Base-by-base conservation (phyloP, 2,888 invertebrate species). In the Dichetophora obliterata region DNA sequence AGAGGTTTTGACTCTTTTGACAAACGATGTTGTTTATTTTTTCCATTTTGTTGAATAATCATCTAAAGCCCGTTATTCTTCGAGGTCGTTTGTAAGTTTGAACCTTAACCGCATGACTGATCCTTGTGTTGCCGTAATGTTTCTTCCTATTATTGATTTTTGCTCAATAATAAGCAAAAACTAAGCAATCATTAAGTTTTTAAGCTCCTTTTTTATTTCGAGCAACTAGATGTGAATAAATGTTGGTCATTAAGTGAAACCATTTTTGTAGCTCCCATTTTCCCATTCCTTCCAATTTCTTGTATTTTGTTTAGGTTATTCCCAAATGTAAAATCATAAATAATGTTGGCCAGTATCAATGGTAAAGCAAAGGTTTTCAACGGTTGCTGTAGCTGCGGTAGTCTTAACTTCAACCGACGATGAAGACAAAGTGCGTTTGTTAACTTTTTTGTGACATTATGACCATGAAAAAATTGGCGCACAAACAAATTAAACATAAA, bases 1-100 rank as follows among this genome's bases (percentile, higher is more conserved):
- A 66, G 66, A 22, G 43, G 66, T 76, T 76, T 73, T 54, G 73
- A 66, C 73, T 73, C 31, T 77, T 77, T 73, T 69, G 84, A 85
- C 84, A 84, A 84, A 84, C 85, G 84, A 84, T 85, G 85, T 83
- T 85, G 85, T 85, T 84, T 85, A 84, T 84, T 85, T 85, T 85
- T 85, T 85, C 83, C 82, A 84, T 85, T 85, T 84, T 83, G 82
- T 80, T 83, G 85, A 82, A 80, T 82, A 80, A 80, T 43, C 43
- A 43, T 76, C 34, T 66, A 43, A 43, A 37, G 43, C 31, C n/a
- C n/a, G n/a, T n/a, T n/a, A n/a, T n/a, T 37, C 4, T 43, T 43
- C 11, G 43, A 66, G 66, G 31, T 66, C 37, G 24, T 66, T 31
- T 16, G 27, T 66, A 37, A 66, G 66, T 66, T 66, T 66, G 43